phyloP scores from a whole-genome alignment of 2,113 vertebrate genomes.

The Fregetta grallaria region DNA sequence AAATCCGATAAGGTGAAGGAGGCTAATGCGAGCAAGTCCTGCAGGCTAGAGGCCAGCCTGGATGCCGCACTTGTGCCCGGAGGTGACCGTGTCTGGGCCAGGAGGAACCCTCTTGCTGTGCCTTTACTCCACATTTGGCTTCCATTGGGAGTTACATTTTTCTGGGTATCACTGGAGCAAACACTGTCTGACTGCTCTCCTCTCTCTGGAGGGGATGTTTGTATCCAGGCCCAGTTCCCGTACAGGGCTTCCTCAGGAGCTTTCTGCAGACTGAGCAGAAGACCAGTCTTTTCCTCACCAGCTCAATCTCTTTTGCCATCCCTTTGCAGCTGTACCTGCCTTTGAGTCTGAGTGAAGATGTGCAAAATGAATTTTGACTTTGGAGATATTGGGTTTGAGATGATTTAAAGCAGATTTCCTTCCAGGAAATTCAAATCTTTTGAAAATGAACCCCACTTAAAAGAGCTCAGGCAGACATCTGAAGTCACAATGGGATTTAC shows the following conservation, averaged over 20 bases:
- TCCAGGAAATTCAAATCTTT: background rate
- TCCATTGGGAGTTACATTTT: background rate
- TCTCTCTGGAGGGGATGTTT: background rate
- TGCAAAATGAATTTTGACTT: background rate
- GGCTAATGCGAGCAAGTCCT: background rate
- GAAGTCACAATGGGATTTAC: background rate
- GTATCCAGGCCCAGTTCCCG: fast-evolving
- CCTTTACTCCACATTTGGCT: background rate
- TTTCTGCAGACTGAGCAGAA: background rate
- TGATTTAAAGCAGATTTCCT: background rate
- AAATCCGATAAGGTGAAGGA: conserved; percentile 4
- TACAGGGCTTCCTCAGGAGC: background rate
- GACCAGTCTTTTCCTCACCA: background rate
- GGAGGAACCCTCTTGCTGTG: background rate
- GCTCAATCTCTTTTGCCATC: background rate
- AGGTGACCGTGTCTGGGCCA: background rate
- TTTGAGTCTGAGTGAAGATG: background rate
- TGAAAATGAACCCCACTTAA: background rate
- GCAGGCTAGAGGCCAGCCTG: background rate
- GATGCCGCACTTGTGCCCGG: fast-evolving
- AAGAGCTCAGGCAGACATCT: background rate
- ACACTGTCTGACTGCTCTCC: background rate
- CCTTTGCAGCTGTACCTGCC: background rate
- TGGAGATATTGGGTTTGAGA: background rate
- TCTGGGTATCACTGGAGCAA: background rate